Percentiles rank a stretch among this genome's conserved stretches.
Evolutionary conservation across 2,113 vertebrate genomes (phyloP).

Genomic region (Sinosuthora webbiana): DNA sequence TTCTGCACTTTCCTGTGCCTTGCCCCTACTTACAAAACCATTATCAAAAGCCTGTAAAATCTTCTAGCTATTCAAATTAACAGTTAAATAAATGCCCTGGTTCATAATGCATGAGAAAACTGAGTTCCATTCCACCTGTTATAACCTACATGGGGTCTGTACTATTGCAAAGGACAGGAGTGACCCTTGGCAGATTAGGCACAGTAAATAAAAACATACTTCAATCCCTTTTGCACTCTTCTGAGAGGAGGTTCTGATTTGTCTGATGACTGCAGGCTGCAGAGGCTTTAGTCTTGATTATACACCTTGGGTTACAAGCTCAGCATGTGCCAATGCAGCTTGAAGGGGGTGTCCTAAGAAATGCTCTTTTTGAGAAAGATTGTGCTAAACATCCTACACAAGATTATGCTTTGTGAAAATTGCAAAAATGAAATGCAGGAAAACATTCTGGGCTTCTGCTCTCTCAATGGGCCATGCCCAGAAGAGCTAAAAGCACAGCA

Average conservation of each 20-base stretch:
- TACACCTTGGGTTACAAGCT: not conserved
- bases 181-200: not conserved
- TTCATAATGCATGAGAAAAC: not conserved
- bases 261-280: not conserved
- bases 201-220: not conserved
- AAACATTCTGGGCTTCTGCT: not conserved
- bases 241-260: not conserved
- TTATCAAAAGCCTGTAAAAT: not conserved
- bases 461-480: not conserved
- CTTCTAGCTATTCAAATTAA: not conserved
- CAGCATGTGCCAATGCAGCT: not conserved
- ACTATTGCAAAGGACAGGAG: fast-evolving
- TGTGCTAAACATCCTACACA: not conserved
- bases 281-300: not conserved
- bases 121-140: not conserved
- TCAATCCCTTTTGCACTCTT: not conserved
- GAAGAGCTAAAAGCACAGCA: not conserved
- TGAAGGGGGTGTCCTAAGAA: not conserved
- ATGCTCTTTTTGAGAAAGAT: not conserved
- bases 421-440: not conserved
- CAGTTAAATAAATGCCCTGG: not conserved
- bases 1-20: not conserved
- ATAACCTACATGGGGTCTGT: not conserved
- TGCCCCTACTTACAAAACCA: not conserved
- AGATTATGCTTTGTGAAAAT: not conserved